Conservation (phyloP, 2,797 vertebrate species). For the Threskiornis aethiopicus region DNA sequence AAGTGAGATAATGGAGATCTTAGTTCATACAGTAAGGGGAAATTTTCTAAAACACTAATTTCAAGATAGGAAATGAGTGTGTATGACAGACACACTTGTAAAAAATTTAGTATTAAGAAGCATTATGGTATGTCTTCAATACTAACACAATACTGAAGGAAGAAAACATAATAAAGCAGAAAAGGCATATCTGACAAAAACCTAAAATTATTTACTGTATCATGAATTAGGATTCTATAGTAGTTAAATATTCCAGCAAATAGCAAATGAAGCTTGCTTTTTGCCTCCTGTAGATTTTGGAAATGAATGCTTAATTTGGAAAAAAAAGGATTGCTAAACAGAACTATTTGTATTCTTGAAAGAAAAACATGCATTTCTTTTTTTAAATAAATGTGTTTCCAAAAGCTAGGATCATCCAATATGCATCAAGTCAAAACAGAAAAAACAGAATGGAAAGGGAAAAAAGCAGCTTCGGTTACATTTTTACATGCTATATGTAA, state of each 20-base stretch:
- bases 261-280: not conserved
- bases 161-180: not conserved
- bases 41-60: not conserved
- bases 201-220: not conserved
- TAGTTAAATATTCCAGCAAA: not conserved
- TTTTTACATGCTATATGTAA: not conserved
- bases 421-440: not conserved
- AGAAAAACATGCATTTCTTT: not conserved
- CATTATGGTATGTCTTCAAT: rapidly evolving
- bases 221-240: not conserved
- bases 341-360: not conserved
- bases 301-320: not conserved
- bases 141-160: not conserved
- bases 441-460: not conserved
- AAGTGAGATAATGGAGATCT: not conserved
- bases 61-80: not conserved
- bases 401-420: not conserved
- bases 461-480: not conserved
- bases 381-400: not conserved
- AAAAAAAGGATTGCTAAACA: not conserved
- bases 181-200: not conserved
- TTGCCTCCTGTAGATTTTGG: not conserved
- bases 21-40: not conserved
- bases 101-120: not conserved
- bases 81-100: not conserved